phyloP scores from a whole-genome alignment of 2,888 invertebrate species.

The Agrotis clavis region DNA sequence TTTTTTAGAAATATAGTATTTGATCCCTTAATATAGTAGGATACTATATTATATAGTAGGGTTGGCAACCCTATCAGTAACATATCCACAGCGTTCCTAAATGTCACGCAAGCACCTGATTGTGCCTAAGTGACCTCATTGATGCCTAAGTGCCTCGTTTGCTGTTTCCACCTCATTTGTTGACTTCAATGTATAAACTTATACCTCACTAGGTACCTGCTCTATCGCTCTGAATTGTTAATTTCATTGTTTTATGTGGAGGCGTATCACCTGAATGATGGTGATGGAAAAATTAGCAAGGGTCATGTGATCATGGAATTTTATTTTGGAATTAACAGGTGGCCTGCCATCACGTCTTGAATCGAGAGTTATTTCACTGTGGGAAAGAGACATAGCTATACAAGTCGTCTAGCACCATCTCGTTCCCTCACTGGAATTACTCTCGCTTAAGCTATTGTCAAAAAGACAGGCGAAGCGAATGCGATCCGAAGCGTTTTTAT shows the following conservation, averaged over 20 bases:
- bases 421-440: no score
- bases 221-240: constrained; percentile 29
- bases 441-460: no score
- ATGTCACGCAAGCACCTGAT: constrained; percentile 27
- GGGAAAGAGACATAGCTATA: no score
- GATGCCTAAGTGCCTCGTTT: constrained; percentile 63
- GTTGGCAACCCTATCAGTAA: no score
- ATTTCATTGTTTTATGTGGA: constrained; percentile 4
- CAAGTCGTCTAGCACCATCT: no score
- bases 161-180: constrained; percentile 72
- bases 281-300: not conserved
- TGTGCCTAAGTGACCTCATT: constrained; percentile 33
- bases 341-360: no score
- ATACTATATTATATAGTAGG: no score
- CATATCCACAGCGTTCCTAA: constrained; percentile 23
- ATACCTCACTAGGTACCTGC: constrained; percentile 32
- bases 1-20: no score
- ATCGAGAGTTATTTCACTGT: no score
- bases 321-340: not conserved
- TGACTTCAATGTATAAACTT: constrained; percentile 59
- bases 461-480: no score
- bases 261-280: not conserved
- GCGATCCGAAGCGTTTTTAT: no score
- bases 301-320: not conserved
- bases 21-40: no score